Evolutionary conservation across 2,888 invertebrate species (phyloP).

Genomic region (Hirudinaria manillensis): DNA sequence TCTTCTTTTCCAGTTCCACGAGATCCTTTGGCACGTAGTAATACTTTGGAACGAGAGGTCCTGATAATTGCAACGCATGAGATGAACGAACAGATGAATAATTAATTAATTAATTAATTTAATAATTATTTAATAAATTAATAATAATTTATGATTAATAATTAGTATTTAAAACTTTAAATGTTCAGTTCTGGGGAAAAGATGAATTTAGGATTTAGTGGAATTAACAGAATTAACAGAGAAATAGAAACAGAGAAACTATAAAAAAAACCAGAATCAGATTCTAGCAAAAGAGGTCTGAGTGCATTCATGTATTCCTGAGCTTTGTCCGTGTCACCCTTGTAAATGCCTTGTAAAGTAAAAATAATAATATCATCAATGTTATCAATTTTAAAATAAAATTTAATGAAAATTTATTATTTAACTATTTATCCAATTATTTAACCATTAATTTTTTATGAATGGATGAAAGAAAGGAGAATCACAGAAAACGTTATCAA

Average conservation of each 20-base stretch:
- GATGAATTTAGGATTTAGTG: too few relatives aligned
- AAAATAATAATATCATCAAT: slow-evolving; percentile 4
- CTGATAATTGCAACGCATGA: slow-evolving; percentile 55
- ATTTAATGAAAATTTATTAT: not conserved
- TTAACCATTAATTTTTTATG: not conserved
- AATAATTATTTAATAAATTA: not conserved
- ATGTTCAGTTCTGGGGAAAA: too few relatives aligned
- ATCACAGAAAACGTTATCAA: too few relatives aligned
- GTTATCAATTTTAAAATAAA: not conserved
- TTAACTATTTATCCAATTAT: not conserved
- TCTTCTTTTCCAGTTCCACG: slow-evolving; percentile 66
- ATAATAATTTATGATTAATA: not conserved
- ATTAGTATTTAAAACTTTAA: too few relatives aligned
- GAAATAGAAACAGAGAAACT: not conserved
- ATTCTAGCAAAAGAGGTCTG: slow-evolving; percentile 65
- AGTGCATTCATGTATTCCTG: slow-evolving; percentile 81
- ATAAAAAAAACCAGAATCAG: slow-evolving; percentile 11
- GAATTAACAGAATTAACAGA: not conserved
- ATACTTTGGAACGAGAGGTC: slow-evolving; percentile 89
- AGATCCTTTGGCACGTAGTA: slow-evolving; percentile 73
- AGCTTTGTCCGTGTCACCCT: slow-evolving; percentile 75
- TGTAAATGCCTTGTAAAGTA: slow-evolving; percentile 49
- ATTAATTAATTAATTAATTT: not conserved
- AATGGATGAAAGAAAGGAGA: too few relatives aligned
- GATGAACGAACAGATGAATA: not conserved